phyloP scores from a whole-genome alignment of 1,140 invertebrate species.

The Drosophila pruinosa region DNA sequence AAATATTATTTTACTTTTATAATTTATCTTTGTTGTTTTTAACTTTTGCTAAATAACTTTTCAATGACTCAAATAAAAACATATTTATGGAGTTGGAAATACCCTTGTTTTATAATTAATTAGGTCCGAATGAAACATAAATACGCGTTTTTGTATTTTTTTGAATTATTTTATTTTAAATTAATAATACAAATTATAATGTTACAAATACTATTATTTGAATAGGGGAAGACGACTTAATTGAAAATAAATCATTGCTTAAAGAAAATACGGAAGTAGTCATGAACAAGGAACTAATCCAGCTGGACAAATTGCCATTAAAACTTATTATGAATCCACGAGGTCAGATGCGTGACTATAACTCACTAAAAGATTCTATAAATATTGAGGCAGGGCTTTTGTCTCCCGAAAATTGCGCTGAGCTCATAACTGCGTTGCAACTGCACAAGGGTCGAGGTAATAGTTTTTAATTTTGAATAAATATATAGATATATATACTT shows the following conservation, averaged over 20 bases:
- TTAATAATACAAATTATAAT: background rate
- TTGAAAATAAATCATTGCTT: constrained; percentile 16
- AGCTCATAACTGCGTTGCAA: constrained; percentile 90
- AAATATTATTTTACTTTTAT: too few species aligned
- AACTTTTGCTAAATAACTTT: too few species aligned
- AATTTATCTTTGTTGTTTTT: too few species aligned
- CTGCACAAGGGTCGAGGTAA: constrained; percentile 90
- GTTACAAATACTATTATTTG: constrained; percentile 6
- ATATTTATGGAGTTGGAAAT: too few species aligned
- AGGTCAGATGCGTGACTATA: constrained; percentile 89
- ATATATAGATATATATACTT: too few species aligned
- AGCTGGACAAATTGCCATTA: constrained; percentile 86
- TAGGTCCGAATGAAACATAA: too few species aligned
- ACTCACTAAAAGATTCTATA: constrained; percentile 85
- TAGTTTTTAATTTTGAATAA: background rate
- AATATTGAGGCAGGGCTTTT: constrained; percentile 86
- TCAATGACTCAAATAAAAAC: too few species aligned
- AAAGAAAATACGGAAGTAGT: constrained; percentile 52
- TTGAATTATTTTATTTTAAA: background rate
- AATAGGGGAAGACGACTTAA: constrained; percentile 53
- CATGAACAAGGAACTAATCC: constrained; percentile 40
- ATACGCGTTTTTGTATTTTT: background rate
- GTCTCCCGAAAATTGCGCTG: constrained; percentile 88
- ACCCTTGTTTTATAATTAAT: too few species aligned
- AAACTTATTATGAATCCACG: constrained; percentile 92